Evolutionary conservation across 2,113 vertebrate species (phyloP).

Genomic region (Typhlomys cinereus): DNA sequence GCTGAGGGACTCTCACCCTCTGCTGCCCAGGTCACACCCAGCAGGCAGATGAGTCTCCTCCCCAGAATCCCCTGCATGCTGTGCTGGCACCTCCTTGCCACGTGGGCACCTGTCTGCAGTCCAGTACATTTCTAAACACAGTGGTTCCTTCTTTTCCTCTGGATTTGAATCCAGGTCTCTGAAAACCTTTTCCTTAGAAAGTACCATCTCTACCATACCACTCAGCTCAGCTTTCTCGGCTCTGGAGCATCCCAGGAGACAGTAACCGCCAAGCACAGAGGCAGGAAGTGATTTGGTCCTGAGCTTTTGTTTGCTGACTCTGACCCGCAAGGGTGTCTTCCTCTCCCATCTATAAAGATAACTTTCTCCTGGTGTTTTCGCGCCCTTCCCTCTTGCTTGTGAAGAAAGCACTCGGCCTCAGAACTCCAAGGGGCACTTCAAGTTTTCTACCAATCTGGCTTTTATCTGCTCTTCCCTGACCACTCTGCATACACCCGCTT

Average conservation of each 20-base stretch:
- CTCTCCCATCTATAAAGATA: neutral
- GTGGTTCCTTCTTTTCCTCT: neutral
- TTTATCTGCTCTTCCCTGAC: fast-evolving
- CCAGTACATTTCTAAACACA: neutral
- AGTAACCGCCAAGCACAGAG: neutral
- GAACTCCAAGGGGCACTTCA: neutral
- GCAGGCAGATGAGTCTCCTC: neutral
- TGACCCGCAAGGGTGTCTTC: neutral
- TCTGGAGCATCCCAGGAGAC: neutral
- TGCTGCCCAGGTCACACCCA: neutral
- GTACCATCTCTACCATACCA: neutral
- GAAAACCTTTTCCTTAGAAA: neutral
- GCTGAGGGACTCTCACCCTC: neutral
- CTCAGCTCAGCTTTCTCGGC: neutral
- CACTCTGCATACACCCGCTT: neutral
- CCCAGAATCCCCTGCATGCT: neutral
- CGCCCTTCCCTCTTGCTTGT: neutral
- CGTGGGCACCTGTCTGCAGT: too few species aligned
- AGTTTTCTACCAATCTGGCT: neutral
- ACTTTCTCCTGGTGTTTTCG: neutral
- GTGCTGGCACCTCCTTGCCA: too few species aligned
- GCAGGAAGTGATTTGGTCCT: neutral
- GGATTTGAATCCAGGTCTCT: too few species aligned
- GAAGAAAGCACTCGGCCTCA: neutral
- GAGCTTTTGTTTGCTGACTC: neutral